phyloP scores from a whole-genome alignment of 2,113 vertebrate genomes.

The Vulpes vulpes region DNA sequence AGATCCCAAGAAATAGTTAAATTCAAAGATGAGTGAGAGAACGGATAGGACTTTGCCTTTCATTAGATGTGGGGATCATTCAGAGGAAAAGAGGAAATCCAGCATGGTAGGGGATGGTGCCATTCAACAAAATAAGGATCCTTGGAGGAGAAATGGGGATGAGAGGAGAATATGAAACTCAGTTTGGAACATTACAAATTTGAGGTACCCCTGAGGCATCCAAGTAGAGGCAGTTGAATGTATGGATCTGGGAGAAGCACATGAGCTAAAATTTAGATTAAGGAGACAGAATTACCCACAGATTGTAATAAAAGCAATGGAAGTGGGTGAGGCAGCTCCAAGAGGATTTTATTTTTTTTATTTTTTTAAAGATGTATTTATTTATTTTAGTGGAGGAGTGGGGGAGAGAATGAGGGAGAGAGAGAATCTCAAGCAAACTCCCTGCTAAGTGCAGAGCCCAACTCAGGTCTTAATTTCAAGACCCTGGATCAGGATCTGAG shows the following conservation, averaged over 20 bases:
- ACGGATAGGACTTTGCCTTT: background rate
- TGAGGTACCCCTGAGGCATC: background rate
- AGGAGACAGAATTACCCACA: background rate
- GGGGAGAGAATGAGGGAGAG: background rate
- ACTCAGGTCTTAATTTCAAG: background rate
- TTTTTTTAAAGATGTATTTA: background rate
- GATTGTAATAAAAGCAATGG: background rate
- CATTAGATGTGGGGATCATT: background rate
- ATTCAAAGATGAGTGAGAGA: background rate
- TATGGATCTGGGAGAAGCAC: background rate
- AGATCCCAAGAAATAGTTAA: background rate
- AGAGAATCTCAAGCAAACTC: background rate
- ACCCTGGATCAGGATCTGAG: background rate
- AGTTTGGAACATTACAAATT: background rate
- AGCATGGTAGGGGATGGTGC: background rate
- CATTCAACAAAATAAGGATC: background rate
- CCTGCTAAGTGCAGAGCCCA: background rate
- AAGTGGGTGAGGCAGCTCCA: background rate
- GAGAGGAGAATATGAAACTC: background rate
- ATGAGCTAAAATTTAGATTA: background rate
- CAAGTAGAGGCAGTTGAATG: background rate
- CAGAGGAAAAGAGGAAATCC: background rate
- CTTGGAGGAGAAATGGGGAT: background rate
- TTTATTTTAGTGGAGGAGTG: background rate
- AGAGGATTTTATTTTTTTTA: background rate